These are phyloP conservation scores for Echinops telfairi DNA, from an alignment of 2,113 vertebrate genomes.

Conservation along the genomic window DNA sequence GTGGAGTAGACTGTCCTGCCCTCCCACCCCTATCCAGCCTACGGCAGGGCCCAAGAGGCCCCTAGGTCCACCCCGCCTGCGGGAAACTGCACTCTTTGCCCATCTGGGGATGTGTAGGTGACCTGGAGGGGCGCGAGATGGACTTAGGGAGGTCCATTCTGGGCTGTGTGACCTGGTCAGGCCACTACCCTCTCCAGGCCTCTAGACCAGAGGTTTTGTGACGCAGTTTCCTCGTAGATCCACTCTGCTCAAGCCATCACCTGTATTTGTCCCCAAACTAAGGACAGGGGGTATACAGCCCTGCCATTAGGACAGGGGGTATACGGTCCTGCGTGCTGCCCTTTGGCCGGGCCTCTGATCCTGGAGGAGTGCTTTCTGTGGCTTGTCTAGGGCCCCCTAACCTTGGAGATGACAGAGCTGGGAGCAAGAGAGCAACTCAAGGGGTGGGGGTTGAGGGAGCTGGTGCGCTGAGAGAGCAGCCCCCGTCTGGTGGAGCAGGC, in stretches of 20 bases:
- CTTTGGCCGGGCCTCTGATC: not conserved
- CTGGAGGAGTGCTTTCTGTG: not conserved
- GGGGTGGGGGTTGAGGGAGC: slow-evolving; percentile 13
- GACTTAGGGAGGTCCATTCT: not conserved
- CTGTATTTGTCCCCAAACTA: not conserved
- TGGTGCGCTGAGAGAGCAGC: not conserved
- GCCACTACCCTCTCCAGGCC: not conserved
- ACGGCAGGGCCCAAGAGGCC: not conserved
- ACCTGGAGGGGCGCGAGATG: not conserved
- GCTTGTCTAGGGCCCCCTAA: not conserved
- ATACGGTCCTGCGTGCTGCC: not conserved
- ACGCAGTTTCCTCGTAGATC: not conserved
- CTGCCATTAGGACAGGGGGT: not conserved
- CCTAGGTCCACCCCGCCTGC: not conserved
- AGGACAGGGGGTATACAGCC: not conserved
- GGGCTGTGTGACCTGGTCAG: not conserved
- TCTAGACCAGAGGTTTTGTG: slow-evolving; percentile 12
- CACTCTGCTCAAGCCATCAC: not conserved
- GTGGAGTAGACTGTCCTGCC: not conserved
- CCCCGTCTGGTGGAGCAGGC: not conserved
- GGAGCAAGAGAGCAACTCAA: slow-evolving; percentile 62
- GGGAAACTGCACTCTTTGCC: not conserved
- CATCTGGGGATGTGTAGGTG: not conserved
- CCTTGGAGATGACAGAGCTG: slow-evolving; percentile 34
- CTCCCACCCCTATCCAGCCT: not conserved